A percentile compares a stretch with the other conserved stretches of the same genome.
Evolutionary conservation across 2,113 vertebrate genomes (phyloP).

Genomic region (Solea senegalensis): DNA sequence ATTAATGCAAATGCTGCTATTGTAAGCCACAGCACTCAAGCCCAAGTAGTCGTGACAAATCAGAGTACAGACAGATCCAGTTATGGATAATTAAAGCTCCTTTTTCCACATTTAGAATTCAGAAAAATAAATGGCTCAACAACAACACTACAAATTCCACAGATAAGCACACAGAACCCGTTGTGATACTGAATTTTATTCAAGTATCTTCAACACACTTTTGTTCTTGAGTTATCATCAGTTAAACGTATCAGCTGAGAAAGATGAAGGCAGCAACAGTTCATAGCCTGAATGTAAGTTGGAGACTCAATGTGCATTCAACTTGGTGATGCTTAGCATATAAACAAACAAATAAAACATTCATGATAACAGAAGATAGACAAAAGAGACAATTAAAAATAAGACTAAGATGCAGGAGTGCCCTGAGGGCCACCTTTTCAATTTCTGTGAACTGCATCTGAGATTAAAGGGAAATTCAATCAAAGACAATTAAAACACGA

Average conservation of each 20-base stretch:
- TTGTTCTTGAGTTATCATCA: constrained; percentile 69
- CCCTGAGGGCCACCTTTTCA: constrained; percentile 28
- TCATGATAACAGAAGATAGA: constrained; percentile 54
- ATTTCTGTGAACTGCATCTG: constrained; percentile 39
- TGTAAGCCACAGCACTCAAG: constrained; percentile 1
- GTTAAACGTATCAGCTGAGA: constrained; percentile 68
- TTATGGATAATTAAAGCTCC: background rate
- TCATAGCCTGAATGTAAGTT: constrained; percentile 58
- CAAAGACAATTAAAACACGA: constrained; percentile 27
- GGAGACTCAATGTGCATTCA: constrained; percentile 61
- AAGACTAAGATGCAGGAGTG: constrained; percentile 63
- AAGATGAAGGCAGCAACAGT: constrained; percentile 64
- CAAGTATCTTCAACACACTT: constrained; percentile 74
- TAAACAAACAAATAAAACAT: constrained; percentile 52
- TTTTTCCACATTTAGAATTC: background rate
- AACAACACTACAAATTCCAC: background rate
- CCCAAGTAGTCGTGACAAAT: background rate
- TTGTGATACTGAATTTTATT: constrained; percentile 82
- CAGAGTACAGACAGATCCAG: background rate
- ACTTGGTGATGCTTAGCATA: constrained; percentile 56
- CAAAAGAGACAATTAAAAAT: constrained; percentile 54
- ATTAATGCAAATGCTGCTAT: background rate
- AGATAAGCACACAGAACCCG: constrained; percentile 21
- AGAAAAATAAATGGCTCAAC: background rate
- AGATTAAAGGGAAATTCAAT: constrained; percentile 44